A percentile compares a stretch with the other conserved stretches of the same genome.
Conservation (phyloP, 2,797 vertebrate species). For the Bryconaethiops microstoma region DNA sequence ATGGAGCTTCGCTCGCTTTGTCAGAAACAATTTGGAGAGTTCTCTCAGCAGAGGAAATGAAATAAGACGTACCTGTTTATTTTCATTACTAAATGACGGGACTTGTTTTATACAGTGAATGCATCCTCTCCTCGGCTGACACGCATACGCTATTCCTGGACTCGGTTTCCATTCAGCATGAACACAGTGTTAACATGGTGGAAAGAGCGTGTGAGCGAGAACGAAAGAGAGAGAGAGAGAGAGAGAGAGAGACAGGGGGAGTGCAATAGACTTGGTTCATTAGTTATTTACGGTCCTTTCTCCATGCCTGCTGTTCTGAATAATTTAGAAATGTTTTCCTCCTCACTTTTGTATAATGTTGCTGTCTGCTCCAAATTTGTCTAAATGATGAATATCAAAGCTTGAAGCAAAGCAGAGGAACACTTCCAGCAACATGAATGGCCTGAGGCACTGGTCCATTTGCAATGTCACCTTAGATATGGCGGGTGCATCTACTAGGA, state of each 20-base stretch:
- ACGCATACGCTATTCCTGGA: constrained; percentile 2
- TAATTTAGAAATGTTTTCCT: constrained; percentile 65
- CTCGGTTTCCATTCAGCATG: constrained; percentile 15
- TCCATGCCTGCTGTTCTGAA: constrained; percentile 68
- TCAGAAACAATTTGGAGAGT: constrained; percentile 21
- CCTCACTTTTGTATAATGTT: constrained; percentile 47
- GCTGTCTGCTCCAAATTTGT: constrained; percentile 34
- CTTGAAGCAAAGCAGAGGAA: constrained; percentile 24
- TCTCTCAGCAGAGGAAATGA: constrained; percentile 26
- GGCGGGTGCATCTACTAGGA: constrained; percentile 64
- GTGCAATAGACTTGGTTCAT: constrained; percentile 67
- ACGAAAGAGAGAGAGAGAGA: constrained; percentile 38
- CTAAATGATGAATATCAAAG: constrained; percentile 39
- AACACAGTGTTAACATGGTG: constrained; percentile 32
- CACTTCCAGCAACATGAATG: constrained; percentile 5
- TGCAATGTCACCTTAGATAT: constrained; percentile 26
- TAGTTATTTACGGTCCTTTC: constrained; percentile 72
- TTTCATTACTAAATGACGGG: constrained; percentile 34
- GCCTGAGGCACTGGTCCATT: constrained; percentile 4
- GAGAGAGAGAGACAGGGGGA: constrained; percentile 29
- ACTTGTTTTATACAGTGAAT: constrained; percentile 4
- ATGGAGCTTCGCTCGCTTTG: constrained; percentile 10
- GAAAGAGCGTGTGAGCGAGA: background rate
- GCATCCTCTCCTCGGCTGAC: constrained; percentile 18
- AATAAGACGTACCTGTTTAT: constrained; percentile 30